Evolutionary conservation across 2,113 vertebrate species (phyloP).

Genomic region (Lamprotornis superbus): DNA sequence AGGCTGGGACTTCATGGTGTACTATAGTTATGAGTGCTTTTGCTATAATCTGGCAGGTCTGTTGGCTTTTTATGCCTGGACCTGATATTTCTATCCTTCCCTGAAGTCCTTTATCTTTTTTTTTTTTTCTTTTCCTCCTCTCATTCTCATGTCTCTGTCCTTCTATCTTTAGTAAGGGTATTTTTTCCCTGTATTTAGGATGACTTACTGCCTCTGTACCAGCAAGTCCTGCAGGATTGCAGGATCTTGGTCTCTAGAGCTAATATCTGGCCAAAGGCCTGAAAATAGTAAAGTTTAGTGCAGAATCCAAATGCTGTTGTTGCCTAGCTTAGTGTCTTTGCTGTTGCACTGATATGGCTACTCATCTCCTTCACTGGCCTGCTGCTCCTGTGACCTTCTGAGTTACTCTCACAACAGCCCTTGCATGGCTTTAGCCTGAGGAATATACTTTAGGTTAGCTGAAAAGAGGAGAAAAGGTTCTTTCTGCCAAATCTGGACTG

Average conservation of each 20-base stretch:
- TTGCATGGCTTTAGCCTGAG: not conserved
- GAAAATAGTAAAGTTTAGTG: not conserved
- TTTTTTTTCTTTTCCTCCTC: rapidly evolving
- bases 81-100: not conserved
- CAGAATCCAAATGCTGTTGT: not conserved
- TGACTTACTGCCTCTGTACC: not conserved
- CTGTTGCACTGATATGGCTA: not conserved
- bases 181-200: not conserved
- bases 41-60: not conserved
- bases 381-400: not conserved
- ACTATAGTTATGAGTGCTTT: not conserved
- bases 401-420: not conserved
- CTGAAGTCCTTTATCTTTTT: not conserved
- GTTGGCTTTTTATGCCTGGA: not conserved
- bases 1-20: not conserved
- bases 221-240: not conserved
- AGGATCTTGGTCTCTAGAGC: not conserved
- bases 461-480: not conserved
- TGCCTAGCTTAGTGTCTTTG: not conserved
- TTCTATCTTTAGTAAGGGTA: not conserved
- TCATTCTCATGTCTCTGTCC: not conserved
- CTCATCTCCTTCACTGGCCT: not conserved
- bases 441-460: not conserved
- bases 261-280: not conserved
- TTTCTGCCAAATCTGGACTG: not conserved